phyloP scores from a whole-genome alignment of 2,888 invertebrate species.

The Tenthredo distinguenda region DNA sequence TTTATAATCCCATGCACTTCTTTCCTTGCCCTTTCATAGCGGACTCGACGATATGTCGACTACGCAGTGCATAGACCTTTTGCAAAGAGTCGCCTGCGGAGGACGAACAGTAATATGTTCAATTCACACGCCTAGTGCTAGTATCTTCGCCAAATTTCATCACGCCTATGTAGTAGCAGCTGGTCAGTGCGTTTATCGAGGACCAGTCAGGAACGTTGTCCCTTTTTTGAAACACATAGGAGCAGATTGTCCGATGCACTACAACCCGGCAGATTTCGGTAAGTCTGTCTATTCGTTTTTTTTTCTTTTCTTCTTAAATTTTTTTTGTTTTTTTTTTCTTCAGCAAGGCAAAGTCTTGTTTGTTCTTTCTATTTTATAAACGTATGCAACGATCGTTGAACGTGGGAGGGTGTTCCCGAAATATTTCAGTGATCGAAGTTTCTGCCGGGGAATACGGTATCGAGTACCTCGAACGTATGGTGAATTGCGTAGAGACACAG shows the following conservation, averaged over 20 bases:
- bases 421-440: slow-evolving; percentile 85
- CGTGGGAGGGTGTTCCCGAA: neutral
- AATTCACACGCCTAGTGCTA: slow-evolving; percentile 97
- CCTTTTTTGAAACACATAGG: slow-evolving; percentile 89
- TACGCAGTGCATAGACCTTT: slow-evolving; percentile 90
- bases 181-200: slow-evolving; percentile 95
- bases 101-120: slow-evolving; percentile 97
- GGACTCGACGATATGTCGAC: slow-evolving; percentile 96
- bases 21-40: slow-evolving; percentile 78
- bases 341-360: neutral
- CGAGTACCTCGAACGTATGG: slow-evolving; percentile 85
- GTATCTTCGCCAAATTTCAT: slow-evolving; percentile 94
- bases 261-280: slow-evolving; percentile 98
- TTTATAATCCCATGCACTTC: slow-evolving; percentile 2
- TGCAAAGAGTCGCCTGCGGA: slow-evolving; percentile 89
- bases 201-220: slow-evolving; percentile 88
- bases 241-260: slow-evolving; percentile 92
- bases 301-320: neutral
- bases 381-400: slow-evolving; percentile 52
- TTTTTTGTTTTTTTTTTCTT: neutral
- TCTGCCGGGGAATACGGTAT: slow-evolving; percentile 89
- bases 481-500: slow-evolving; percentile 82
- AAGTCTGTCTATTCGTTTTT: slow-evolving; percentile 74
- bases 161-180: slow-evolving; percentile 93
- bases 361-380: no score